A percentile compares a stretch with the other conserved stretches of the same genome.
Conservation (phyloP, 2,797 vertebrate species). For the Melanogrammus aeglefinus region DNA sequence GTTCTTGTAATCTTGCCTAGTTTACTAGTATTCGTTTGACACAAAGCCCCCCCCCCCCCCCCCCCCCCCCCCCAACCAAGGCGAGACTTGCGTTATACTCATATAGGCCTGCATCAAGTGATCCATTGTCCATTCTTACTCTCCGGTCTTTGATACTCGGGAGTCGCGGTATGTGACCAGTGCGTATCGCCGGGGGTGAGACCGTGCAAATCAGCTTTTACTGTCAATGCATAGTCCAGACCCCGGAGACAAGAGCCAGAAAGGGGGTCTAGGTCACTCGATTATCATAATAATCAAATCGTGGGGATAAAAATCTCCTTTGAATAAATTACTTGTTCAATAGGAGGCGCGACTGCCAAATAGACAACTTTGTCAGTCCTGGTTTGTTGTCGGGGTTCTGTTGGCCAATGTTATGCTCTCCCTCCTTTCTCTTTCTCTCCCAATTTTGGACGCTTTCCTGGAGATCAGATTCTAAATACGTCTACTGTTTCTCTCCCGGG, state of each 20-base stretch:
- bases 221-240: constrained; percentile 73
- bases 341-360: constrained; percentile 81
- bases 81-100: constrained; percentile 55
- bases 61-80: constrained; percentile 60
- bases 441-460: constrained; percentile 70
- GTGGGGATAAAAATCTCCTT: constrained; percentile 81
- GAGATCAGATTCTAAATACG: constrained; percentile 69
- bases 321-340: constrained; percentile 81
- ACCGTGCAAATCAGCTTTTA: constrained; percentile 84
- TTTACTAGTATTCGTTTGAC: constrained; percentile 68
- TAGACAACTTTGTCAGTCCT: constrained; percentile 78
- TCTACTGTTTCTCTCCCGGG: constrained; percentile 65
- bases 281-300: constrained; percentile 84
- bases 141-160: constrained; percentile 67
- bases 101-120: constrained; percentile 67
- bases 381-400: constrained; percentile 63
- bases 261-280: constrained; percentile 74
- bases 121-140: constrained; percentile 65
- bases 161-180: constrained; percentile 78
- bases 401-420: constrained; percentile 52
- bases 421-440: constrained; percentile 59
- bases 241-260: constrained; percentile 74
- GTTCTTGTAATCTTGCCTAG: constrained; percentile 67
- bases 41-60: constrained; percentile 62
- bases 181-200: constrained; percentile 60